Conservation (phyloP, 2,797 vertebrate species). For the Falco novaeseelandiae region DNA sequence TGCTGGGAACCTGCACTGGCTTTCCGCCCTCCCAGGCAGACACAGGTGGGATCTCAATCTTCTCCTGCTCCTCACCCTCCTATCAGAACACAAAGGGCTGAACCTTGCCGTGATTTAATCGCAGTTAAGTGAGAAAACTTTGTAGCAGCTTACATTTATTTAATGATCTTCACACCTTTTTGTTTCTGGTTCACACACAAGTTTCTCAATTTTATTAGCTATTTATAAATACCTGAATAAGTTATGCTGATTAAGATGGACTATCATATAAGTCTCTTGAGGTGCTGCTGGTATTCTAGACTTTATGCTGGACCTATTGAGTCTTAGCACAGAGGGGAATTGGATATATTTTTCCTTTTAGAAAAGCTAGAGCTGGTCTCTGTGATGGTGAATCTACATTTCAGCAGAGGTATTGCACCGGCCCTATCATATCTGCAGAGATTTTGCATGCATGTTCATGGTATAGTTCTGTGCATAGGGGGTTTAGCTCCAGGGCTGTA, state of each 20-base stretch:
- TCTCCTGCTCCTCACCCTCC: background rate
- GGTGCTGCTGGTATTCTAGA: background rate
- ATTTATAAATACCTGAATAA: background rate
- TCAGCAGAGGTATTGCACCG: background rate
- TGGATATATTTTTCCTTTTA: background rate
- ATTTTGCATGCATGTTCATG: background rate
- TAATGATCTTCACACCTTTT: background rate
- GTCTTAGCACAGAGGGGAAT: background rate
- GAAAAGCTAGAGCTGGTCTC: background rate
- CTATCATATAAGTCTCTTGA: background rate
- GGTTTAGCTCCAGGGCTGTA: background rate
- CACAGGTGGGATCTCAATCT: background rate
- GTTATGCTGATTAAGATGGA: background rate
- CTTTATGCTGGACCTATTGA: background rate
- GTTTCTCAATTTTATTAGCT: background rate
- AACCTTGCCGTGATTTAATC: accelerated
- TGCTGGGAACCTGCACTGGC: accelerated
- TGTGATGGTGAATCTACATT: background rate
- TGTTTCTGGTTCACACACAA: background rate
- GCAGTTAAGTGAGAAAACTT: background rate
- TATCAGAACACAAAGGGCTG: background rate
- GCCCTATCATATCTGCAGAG: background rate
- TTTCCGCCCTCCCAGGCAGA: background rate
- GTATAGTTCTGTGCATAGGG: background rate
- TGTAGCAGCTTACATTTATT: background rate